A percentile compares a stretch with the other conserved stretches of the same genome.
Conservation (phyloP, 2,888 invertebrate species). For the Aleiodes leptofemur region DNA sequence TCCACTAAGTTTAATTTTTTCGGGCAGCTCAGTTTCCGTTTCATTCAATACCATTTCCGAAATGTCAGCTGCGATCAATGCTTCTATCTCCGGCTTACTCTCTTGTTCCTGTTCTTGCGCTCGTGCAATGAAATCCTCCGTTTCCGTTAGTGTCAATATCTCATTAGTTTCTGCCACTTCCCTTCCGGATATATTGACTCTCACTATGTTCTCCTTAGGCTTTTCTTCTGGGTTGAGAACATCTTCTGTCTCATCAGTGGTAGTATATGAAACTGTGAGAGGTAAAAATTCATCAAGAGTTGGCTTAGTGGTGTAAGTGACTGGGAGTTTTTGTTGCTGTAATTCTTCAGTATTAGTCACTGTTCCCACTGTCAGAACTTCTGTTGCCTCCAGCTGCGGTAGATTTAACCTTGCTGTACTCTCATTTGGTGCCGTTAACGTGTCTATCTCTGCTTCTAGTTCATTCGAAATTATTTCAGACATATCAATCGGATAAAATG, state of each 20-base stretch:
- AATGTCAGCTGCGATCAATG: constrained; percentile 62
- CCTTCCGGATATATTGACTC: constrained; percentile 68
- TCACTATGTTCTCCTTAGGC: constrained; percentile 71
- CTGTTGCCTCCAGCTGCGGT: constrained; percentile 65
- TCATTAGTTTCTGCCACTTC: constrained; percentile 70
- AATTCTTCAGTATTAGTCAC: constrained; percentile 58
- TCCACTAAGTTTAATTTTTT: constrained; percentile 63
- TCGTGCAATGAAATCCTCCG: constrained; percentile 56
- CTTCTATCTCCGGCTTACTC: constrained; percentile 63
- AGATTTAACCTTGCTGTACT: constrained; percentile 71
- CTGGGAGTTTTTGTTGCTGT: constrained; percentile 54
- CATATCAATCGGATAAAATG: constrained; percentile 52
- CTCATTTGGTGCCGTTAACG: constrained; percentile 62
- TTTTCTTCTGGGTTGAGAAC: constrained; percentile 56
- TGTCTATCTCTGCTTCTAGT: constrained; percentile 54
- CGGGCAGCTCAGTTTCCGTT: constrained; percentile 59
- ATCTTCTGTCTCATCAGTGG: constrained; percentile 65
- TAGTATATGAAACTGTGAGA: constrained; percentile 64
- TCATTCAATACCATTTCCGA: constrained; percentile 67
- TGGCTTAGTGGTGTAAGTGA: constrained; percentile 60
- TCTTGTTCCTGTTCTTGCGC: constrained; percentile 59
- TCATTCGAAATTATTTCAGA: constrained; percentile 58
- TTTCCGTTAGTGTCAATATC: constrained; percentile 60
- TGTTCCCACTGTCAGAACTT: constrained; percentile 59
- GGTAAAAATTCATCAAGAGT: constrained; percentile 64